Base-by-base conservation (phyloP, 2,797 vertebrate species). In the Urophycis tenuis region DNA sequence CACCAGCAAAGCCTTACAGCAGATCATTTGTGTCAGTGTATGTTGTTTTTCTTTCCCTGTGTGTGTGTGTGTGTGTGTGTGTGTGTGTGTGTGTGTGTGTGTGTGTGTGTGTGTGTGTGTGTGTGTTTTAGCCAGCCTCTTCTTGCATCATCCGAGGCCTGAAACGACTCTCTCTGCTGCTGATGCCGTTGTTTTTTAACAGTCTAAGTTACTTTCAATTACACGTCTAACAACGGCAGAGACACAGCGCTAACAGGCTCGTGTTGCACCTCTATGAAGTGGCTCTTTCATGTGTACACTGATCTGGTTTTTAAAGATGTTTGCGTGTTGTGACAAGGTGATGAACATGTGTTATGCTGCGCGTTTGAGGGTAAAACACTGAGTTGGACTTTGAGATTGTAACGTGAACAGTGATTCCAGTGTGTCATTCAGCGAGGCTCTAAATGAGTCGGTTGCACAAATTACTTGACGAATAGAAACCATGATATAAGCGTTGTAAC, bases 21-120 rank as follows among this genome's bases (percentile, higher is more conserved):
- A 53, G 17, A 53, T 53, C 19, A 19, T 53, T 53, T 53, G 45
- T 53, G 45, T 22, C 45, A 53, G 45, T 53, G 45, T 22, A 49
- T 49, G 1, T 49, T 22, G 5, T 22, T 22, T 22, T 49, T 36
- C 35, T 36, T 4, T 36, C 4, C 10, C 4, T 41, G 39, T 41
- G 39, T 41, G 39, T 41, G 39, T 41, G 10, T 45, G 41, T 41
- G 39, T 41, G 39, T 41, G 39, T 41, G 39, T 41, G 72, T 72
- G 73, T 41, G 39, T 41, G 39, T 41, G 39, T 41, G 39, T 41
- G 39, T 60, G 30, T 35, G 33, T 73, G 72, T 35, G 49, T 53
- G 49, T 53, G 49, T 53, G 49, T 53, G 49, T 53, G 49, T 53
- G 49, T 53, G 49, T 53, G 49, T 60, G 49, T 60, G n/a, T 60